phyloP scores from a whole-genome alignment of 1,140 invertebrate species.

The Tribolium castaneum region DNA sequence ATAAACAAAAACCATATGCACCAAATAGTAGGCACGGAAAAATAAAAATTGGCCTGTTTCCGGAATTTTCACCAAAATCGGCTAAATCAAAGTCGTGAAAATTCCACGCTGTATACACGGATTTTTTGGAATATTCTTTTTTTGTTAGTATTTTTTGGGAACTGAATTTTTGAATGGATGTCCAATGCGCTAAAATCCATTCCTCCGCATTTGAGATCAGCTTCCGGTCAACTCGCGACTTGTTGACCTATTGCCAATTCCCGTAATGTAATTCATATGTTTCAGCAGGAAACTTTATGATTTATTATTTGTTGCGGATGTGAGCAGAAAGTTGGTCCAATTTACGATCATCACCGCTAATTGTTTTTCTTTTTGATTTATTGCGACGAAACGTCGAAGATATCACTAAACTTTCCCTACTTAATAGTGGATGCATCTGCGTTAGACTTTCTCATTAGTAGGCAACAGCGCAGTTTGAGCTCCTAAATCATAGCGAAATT shows the following conservation, averaged over 20 bases:
- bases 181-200: not conserved
- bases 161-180: not conserved
- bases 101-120: too few relatives aligned
- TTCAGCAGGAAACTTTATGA: conserved; percentile 7
- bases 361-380: conserved; percentile 32
- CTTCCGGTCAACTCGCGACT: not conserved
- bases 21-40: too few relatives aligned
- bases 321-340: not conserved
- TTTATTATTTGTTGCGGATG: conserved; percentile 2
- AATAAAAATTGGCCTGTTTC: too few relatives aligned
- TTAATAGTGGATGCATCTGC: conserved; percentile 46
- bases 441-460: conserved; percentile 53
- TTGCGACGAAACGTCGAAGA: conserved; percentile 30
- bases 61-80: too few relatives aligned
- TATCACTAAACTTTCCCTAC: conserved; percentile 44
- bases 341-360: not conserved
- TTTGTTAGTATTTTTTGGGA: too few relatives aligned
- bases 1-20: too few relatives aligned
- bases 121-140: too few relatives aligned
- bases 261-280: conserved; percentile 9
- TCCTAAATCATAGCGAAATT: conserved; percentile 57
- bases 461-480: conserved; percentile 47
- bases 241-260: conserved; percentile 13
- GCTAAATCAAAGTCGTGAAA: too few relatives aligned
- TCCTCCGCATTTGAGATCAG: not conserved